Evolutionary conservation across 2,113 vertebrate genomes (phyloP).

Genomic region (Microcebus jonahi): DNA sequence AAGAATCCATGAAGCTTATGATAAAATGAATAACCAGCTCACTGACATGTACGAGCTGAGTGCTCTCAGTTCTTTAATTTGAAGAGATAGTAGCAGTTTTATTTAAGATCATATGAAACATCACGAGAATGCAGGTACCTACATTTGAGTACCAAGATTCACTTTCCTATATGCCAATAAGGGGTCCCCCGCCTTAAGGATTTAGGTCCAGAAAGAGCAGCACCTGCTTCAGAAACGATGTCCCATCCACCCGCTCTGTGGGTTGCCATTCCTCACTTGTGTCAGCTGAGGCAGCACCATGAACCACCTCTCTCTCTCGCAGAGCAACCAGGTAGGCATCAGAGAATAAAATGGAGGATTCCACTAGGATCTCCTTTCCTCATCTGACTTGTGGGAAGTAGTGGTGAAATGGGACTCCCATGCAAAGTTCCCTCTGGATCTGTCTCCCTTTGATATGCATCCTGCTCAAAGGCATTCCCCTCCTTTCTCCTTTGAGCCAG

Average conservation of each 20-base stretch:
- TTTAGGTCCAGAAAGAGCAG: background rate
- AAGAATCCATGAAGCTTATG: slow-evolving; percentile 53
- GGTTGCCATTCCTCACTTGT: background rate
- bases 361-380: background rate
- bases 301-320: background rate
- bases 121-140: background rate
- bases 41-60: background rate
- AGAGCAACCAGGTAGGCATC: background rate
- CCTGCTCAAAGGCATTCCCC: background rate
- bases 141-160: background rate
- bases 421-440: background rate
- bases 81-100: slow-evolving; percentile 31
- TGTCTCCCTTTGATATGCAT: background rate
- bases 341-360: background rate
- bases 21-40: slow-evolving; percentile 42
- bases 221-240: background rate
- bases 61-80: slow-evolving; percentile 9
- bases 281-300: background rate
- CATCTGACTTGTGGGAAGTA: background rate
- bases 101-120: slow-evolving; percentile 38
- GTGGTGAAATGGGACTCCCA: background rate
- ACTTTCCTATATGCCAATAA: background rate
- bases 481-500: background rate
- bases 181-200: too few relatives aligned
- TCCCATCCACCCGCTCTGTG: background rate